A percentile compares a stretch with the other conserved stretches of the same genome.
phyloP scores from a whole-genome alignment of 2,113 vertebrate genomes.

The Semicossyphus pulcher region DNA sequence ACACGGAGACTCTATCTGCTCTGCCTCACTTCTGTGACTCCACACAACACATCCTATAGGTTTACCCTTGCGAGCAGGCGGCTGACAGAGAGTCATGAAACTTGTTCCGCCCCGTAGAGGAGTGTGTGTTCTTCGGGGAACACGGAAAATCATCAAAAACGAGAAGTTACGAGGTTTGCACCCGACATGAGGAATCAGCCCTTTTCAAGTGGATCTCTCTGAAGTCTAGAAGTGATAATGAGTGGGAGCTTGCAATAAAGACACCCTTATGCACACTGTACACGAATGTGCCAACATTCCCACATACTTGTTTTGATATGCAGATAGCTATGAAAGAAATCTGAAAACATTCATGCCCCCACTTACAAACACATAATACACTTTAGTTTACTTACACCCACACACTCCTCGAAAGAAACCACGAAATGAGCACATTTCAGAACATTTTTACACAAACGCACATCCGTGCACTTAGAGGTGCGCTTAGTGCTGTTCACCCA shows the following conservation, averaged over 20 bases:
- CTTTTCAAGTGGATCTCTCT: conserved; percentile 58
- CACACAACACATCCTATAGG: conserved; percentile 64
- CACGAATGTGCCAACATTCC: conserved; percentile 71
- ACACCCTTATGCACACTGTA: conserved; percentile 65
- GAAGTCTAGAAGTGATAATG: conserved; percentile 73
- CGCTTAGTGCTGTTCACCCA: conserved; percentile 58
- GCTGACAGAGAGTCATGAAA: conserved; percentile 26
- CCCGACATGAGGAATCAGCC: conserved; percentile 32
- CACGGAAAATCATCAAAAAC: conserved; percentile 31
- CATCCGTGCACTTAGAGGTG: conserved; percentile 46
- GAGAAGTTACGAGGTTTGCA: conserved; percentile 40
- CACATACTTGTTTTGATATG: conserved; percentile 78
- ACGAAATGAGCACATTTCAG: conserved; percentile 55
- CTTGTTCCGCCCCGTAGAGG: conserved; percentile 11
- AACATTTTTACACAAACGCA: conserved; percentile 61
- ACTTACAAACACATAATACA: conserved; percentile 73
- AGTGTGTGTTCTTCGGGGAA: conserved; percentile 2
- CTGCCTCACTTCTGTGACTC: conserved; percentile 72
- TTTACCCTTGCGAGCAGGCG: conserved; percentile 33
- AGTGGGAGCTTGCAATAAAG: conserved; percentile 74
- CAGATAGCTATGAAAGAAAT: conserved; percentile 73
- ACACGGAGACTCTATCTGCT: conserved; percentile 70
- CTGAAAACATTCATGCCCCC: conserved; percentile 74
- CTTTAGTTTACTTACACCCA: conserved; percentile 69
- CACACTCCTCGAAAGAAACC: conserved; percentile 63